These are phyloP conservation scores for Baryphthengus martii DNA, from an alignment of 2,113 vertebrate species.

Conservation along the genomic window DNA sequence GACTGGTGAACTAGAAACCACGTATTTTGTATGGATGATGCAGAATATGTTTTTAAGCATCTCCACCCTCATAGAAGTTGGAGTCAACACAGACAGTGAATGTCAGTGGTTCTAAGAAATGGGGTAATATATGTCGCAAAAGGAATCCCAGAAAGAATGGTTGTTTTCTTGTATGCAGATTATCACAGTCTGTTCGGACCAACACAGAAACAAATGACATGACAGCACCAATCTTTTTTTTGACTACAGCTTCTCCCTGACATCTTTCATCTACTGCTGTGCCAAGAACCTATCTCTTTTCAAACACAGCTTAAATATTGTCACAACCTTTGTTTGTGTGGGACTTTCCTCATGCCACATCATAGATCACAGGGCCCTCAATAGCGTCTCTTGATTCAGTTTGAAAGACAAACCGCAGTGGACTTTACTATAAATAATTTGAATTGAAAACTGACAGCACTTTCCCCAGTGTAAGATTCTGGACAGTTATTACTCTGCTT, in stretches of 20 bases:
- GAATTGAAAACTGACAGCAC: background rate
- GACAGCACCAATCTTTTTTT: background rate
- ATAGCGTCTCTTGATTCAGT: background rate
- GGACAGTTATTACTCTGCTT: background rate
- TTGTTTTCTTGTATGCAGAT: background rate
- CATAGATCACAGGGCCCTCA: background rate
- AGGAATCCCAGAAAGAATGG: background rate
- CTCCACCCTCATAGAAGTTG: background rate
- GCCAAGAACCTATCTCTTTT: background rate
- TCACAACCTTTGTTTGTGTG: background rate
- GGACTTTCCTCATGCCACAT: background rate
- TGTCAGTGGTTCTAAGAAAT: background rate
- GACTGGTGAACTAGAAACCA: background rate
- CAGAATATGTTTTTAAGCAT: background rate
- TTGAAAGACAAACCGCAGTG: background rate
- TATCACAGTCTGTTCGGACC: background rate
- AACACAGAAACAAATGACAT: background rate
- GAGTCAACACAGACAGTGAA: background rate
- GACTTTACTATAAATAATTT: background rate
- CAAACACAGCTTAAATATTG: background rate
- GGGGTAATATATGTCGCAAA: background rate
- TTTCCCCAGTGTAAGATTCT: background rate
- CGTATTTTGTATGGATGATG: background rate
- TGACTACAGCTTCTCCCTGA: background rate
- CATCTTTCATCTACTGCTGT: background rate